Conservation (phyloP, 2,113 vertebrate genomes). For the Crotophaga sulcirostris region DNA sequence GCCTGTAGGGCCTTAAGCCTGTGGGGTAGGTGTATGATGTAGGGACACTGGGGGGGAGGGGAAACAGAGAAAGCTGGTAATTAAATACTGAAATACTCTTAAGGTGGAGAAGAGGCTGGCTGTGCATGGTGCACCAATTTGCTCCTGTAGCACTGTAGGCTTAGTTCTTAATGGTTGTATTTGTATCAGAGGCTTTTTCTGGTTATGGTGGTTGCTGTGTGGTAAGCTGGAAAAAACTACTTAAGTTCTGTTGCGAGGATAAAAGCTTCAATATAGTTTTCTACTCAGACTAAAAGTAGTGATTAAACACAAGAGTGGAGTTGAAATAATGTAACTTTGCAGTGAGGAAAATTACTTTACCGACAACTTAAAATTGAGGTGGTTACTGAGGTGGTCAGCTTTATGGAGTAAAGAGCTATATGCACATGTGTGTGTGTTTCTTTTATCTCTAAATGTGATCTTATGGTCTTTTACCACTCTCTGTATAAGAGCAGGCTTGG, state of each 20-base stretch:
- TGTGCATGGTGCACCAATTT: background rate
- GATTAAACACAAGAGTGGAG: background rate
- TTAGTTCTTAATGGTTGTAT: background rate
- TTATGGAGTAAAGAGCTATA: background rate
- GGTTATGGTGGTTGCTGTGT: background rate
- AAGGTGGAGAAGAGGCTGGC: no score
- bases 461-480: background rate
- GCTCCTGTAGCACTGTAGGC: background rate
- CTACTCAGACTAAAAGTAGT: background rate
- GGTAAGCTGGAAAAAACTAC: background rate
- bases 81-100: background rate
- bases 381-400: background rate
- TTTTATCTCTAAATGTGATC: background rate
- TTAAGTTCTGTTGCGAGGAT: background rate
- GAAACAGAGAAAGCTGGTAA: background rate
- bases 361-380: background rate
- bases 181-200: background rate
- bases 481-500: background rate
- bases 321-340: background rate
- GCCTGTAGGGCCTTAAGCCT: background rate
- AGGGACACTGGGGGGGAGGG: background rate
- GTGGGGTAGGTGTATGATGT: accelerated
- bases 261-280: background rate
- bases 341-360: background rate
- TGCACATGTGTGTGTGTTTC: no score